Evolutionary conservation across 2,113 vertebrate genomes (phyloP).

Genomic region (Glaucidium brasilianum): DNA sequence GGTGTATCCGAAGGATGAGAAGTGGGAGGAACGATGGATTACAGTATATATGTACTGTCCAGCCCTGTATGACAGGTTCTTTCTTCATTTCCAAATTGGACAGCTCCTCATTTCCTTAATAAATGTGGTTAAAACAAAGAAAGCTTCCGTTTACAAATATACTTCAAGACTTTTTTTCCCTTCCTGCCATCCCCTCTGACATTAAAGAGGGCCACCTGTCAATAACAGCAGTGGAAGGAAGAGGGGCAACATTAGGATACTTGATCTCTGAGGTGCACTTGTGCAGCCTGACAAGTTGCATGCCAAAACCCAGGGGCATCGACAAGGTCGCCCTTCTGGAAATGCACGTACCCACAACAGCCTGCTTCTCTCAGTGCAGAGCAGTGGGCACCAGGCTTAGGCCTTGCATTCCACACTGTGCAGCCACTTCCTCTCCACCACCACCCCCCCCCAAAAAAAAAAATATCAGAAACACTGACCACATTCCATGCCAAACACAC

Average conservation of each 20-base stretch:
- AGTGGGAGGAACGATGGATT: neutral
- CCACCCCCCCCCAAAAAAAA: neutral
- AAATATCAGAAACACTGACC: neutral
- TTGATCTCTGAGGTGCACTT: neutral
- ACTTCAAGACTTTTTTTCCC: neutral
- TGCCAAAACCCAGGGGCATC: neutral
- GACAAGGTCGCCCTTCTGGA: neutral
- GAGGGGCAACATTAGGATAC: neutral
- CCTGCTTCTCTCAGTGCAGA: neutral
- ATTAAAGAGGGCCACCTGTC: neutral
- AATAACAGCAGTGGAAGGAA: neutral
- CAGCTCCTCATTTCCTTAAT: neutral
- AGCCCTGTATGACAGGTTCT: neutral
- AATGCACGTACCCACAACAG: accelerated
- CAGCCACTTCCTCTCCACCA: neutral
- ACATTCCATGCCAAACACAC: neutral
- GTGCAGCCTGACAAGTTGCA: neutral
- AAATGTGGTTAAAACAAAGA: neutral
- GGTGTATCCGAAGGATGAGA: neutral
- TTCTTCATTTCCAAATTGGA: neutral
- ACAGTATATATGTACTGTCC: neutral
- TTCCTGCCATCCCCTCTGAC: neutral
- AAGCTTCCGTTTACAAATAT: neutral
- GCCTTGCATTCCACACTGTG: neutral
- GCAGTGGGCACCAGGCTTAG: accelerated